A percentile compares a stretch with the other conserved stretches of the same genome.
phyloP scores from a whole-genome alignment of 1,140 invertebrate genomes.

The Drosophila dunni region DNA sequence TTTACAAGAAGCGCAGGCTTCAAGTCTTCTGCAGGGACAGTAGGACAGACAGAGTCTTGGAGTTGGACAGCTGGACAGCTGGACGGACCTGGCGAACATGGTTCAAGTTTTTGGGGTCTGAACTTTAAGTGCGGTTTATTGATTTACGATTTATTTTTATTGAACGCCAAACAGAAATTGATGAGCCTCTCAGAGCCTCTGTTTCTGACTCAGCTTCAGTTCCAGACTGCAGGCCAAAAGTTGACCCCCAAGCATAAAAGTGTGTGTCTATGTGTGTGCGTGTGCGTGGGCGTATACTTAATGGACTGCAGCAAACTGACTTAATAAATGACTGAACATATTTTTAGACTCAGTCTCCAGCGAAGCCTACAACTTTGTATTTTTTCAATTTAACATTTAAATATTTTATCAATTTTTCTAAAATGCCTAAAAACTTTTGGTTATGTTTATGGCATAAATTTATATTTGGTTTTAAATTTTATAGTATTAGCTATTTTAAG shows the following conservation, averaged over 20 bases:
- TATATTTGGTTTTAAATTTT: neutral
- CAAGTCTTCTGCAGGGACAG: conserved; percentile 12
- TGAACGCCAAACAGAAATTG: conserved; percentile 70
- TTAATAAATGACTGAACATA: conserved; percentile 31
- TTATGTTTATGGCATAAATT: conserved; percentile 5
- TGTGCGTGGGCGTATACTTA: conserved; percentile 33
- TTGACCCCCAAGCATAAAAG: conserved; percentile 44
- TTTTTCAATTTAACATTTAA: conserved; percentile 11
- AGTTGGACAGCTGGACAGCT: neutral
- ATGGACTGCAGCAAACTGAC: conserved; percentile 23
- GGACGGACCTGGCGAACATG: conserved; percentile 14
- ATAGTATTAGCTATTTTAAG: neutral
- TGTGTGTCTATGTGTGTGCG: conserved; percentile 31
- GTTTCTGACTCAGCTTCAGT: conserved; percentile 26
- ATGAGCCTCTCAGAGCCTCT: conserved; percentile 51
- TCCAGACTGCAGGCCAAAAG: conserved; percentile 68
- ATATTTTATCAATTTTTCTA: conserved; percentile 8
- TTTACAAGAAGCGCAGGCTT: conserved; percentile 52
- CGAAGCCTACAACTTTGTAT: conserved; percentile 18
- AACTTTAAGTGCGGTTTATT: conserved; percentile 71
- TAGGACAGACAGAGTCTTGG: conserved; percentile 17
- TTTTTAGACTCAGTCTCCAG: conserved; percentile 11
- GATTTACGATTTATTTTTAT: conserved; percentile 82
- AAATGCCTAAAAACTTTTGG: neutral
- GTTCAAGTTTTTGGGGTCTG: conserved; percentile 39